Base-by-base conservation (phyloP, 2,888 invertebrate species). In the Plusia festucae region DNA sequence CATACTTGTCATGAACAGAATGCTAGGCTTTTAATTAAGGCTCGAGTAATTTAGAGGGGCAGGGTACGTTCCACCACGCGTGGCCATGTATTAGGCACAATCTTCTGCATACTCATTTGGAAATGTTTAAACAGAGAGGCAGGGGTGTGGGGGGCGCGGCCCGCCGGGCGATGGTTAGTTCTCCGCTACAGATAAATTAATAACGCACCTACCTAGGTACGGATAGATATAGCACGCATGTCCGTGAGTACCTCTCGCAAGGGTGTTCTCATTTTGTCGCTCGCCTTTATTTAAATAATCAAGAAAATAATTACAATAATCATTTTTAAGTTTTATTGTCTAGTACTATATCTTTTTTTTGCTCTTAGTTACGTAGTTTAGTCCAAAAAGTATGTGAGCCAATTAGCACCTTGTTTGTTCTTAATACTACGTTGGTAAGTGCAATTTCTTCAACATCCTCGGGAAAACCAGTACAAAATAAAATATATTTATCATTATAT, bases 1-100 rank as follows among this genome's bases (percentile, higher is more conserved):
- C 91, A 94, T 94, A 94, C 93, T 94, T 94, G 94, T 93, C 94
- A 92, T 92, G 93, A 91, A 90, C 93, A 92, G 91, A 93, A 94
- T 93, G 90, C 93, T 91, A 88, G 90, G 93, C 91, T 93, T 94
- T 94, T 94, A 94, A 94, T 94, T 94, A 94, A 94, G 91, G 91
- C 92, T 87, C 85, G 82, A 91, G 94, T 94, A 94, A 94, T 94
- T 94, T 93, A 93, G 90, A 90, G 89, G 89, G 91, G 88, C 88
- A 83, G 87, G 90, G 73, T 51, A 71, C 70, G 82, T 77, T 78
- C 82, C 81, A 88, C 82, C 81, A 88, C 87, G 89, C 88, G 82
- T 89, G 91, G 88, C 90, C 90, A 89, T 91, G 91, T 92, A 89
- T 91, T 89, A 90, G 89, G 89, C 85, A 90, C 88, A 91, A 90